phyloP scores from a whole-genome alignment of 2,888 invertebrate genomes.

The Agonopterix heracliana region DNA sequence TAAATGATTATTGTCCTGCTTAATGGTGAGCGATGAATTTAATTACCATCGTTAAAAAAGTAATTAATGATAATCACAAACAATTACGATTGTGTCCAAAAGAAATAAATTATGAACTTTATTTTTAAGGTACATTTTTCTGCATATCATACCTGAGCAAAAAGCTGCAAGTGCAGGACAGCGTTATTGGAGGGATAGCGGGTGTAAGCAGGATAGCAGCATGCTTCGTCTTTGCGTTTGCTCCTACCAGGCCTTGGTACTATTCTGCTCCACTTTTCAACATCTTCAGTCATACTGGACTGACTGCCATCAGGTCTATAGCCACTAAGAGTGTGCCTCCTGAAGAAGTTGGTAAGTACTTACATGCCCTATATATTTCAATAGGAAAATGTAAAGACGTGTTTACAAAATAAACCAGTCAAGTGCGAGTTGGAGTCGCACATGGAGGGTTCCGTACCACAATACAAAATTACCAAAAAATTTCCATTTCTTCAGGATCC shows the following conservation, averaged over 20 bases:
- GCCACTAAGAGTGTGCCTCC: constrained; percentile 73
- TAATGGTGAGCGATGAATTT: not conserved
- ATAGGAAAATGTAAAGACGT: not conserved
- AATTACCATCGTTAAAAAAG: not conserved
- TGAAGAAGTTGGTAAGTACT: constrained; percentile 71
- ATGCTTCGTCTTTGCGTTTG: constrained; percentile 69
- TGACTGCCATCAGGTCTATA: constrained; percentile 75
- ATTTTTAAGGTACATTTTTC: constrained; percentile 57
- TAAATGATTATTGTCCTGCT: too few relatives aligned
- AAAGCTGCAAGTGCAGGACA: constrained; percentile 60
- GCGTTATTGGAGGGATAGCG: constrained; percentile 62
- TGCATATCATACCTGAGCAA: constrained; percentile 66
- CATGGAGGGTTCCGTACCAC: too few relatives aligned
- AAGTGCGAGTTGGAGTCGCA: too few relatives aligned
- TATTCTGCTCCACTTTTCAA: constrained; percentile 69
- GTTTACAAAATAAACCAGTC: too few relatives aligned
- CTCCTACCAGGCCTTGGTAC: constrained; percentile 61
- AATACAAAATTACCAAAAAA: too few relatives aligned
- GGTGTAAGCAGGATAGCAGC: constrained; percentile 73
- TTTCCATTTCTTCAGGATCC: too few relatives aligned
- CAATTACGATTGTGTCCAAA: not conserved
- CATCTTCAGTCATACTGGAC: constrained; percentile 70
- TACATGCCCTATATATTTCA: not conserved
- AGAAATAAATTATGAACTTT: too few relatives aligned
- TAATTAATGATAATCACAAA: not conserved